Conservation (phyloP, 1,140 invertebrate species). For the Eupristina koningsbergeri region DNA sequence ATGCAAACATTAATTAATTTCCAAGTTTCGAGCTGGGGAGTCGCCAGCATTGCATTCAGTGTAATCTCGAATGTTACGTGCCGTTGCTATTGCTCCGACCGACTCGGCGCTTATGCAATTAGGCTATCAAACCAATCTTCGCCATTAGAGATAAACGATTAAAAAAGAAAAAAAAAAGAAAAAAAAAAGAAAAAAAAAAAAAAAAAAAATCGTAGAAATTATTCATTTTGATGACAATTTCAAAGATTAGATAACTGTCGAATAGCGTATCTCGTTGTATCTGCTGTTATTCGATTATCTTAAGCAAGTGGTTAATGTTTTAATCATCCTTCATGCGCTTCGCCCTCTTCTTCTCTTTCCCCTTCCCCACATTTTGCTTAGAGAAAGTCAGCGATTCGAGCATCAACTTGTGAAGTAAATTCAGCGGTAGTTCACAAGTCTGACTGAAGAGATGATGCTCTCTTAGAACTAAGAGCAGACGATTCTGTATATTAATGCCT, state of each 20-base stretch:
- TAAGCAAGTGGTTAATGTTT: no score
- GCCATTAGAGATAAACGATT: background rate
- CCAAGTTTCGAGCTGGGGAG: constrained; percentile 30
- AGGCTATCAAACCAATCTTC: constrained; percentile 11
- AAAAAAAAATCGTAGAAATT: no score
- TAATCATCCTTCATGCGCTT: background rate
- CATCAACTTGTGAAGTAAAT: constrained; percentile 27
- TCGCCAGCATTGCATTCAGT: constrained; percentile 19
- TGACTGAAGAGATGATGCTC: constrained; percentile 35
- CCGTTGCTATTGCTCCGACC: background rate
- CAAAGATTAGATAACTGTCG: no score
- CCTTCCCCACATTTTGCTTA: background rate
- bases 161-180: no score
- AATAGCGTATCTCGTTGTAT: no score
- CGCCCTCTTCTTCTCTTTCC: background rate
- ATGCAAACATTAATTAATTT: constrained; percentile 47
- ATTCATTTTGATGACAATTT: no score
- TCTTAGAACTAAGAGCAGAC: constrained; percentile 24
- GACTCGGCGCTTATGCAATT: constrained; percentile 21
- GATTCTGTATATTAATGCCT: constrained; percentile 54
- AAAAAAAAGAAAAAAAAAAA: no score
- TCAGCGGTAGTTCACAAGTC: constrained; percentile 51
- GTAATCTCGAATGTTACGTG: constrained; percentile 27
- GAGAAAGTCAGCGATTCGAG: background rate
- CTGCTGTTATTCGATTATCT: no score